Evolutionary conservation across 2,113 vertebrate genomes (phyloP).

Genomic region (Oenanthe oenanthe): DNA sequence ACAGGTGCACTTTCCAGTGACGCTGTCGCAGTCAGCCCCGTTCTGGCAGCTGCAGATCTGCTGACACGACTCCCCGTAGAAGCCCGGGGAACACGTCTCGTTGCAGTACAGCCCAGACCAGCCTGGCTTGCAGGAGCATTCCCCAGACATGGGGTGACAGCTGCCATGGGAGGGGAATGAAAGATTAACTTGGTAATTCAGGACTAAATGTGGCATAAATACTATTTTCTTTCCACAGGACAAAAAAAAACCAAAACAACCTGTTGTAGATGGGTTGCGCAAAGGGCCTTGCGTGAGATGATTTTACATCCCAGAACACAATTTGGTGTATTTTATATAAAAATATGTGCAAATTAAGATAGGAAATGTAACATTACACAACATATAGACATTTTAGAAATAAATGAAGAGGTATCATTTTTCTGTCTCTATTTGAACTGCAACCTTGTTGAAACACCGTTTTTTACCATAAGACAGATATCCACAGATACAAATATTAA

Average conservation of each 20-base stretch:
- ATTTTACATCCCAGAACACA: not conserved
- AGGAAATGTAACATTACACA: not conserved
- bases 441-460: not conserved
- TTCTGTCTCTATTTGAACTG: not conserved
- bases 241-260: not conserved
- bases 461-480: not conserved
- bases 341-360: not conserved
- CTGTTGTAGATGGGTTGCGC: not conserved
- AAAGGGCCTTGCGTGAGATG: not conserved
- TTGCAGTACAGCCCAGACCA: conserved; percentile 98
- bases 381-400: not conserved
- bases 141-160: conserved; percentile 97
- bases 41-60: conserved; percentile 95
- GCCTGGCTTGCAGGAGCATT: conserved; percentile 89
- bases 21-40: conserved; percentile 92
- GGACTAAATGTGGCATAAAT: conserved; percentile 38
- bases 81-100: conserved; percentile 91
- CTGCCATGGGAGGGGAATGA: conserved; percentile 75
- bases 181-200: conserved; percentile 69
- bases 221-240: not conserved
- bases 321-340: not conserved
- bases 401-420: not conserved
- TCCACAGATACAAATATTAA: not conserved
- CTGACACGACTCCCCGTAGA: conserved; percentile 89
- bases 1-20: conserved; percentile 90